phyloP scores from a whole-genome alignment of 2,888 invertebrate genomes.

The Diarsia mendica region DNA sequence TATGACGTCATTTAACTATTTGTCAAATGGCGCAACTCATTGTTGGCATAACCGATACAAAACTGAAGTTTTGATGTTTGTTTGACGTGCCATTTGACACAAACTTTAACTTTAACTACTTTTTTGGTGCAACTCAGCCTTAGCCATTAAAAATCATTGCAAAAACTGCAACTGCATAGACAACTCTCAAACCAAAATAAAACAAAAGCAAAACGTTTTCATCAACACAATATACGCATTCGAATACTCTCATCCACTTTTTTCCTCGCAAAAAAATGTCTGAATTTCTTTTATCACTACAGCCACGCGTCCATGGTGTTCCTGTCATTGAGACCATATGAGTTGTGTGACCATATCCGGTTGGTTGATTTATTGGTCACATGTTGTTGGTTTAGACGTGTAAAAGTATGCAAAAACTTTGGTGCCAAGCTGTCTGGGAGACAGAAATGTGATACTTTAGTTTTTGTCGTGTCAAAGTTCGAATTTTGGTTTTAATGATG shows the following conservation, averaged over 20 bases:
- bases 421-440: conserved; percentile 84
- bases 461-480: conserved; percentile 49
- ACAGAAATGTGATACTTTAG: conserved; percentile 40
- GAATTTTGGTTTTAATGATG: conserved; percentile 40
- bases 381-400: conserved; percentile 71
- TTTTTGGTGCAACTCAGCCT: too few relatives aligned
- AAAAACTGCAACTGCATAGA: background rate
- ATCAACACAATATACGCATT: conserved; percentile 22
- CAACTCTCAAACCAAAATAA: conserved; percentile 1
- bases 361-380: conserved; percentile 78
- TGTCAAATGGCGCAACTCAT: too few relatives aligned
- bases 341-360: conserved; percentile 82
- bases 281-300: conserved; percentile 17
- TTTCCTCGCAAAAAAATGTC: conserved; percentile 5
- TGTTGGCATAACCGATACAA: too few relatives aligned
- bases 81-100: too few relatives aligned
- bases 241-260: conserved; percentile 3
- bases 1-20: too few relatives aligned
- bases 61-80: too few relatives aligned
- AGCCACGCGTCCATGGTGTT: conserved; percentile 56
- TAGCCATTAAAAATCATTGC: background rate
- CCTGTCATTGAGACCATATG: conserved; percentile 44
- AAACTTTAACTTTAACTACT: too few relatives aligned
- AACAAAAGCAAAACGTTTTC: conserved; percentile 4
- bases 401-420: conserved; percentile 74